phyloP scores from a whole-genome alignment of 2,797 vertebrate species.

The Nannoperca obscura region DNA sequence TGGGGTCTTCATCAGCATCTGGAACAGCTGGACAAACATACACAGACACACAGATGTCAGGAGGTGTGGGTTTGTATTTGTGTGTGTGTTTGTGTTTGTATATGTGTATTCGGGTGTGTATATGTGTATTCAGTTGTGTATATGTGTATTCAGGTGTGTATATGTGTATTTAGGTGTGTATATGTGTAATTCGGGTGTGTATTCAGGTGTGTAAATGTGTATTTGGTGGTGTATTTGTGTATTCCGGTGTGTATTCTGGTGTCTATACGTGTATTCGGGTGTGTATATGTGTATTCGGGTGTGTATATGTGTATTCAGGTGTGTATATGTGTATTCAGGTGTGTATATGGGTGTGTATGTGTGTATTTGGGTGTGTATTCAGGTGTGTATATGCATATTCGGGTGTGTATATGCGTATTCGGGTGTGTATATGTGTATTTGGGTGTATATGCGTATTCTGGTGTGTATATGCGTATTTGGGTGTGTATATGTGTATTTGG shows the following conservation, averaged over 20 bases:
- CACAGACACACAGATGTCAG: conserved; percentile 5
- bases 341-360: not conserved
- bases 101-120: too few relatives aligned
- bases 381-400: not conserved
- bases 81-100: conserved; percentile 72
- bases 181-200: not conserved
- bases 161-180: not conserved
- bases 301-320: too few relatives aligned
- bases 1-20: conserved; percentile 94
- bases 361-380: not conserved
- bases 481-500: not conserved
- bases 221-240: not conserved
- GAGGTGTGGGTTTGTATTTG: conserved; percentile 71
- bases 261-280: conserved; percentile 25
- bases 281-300: conserved; percentile 62
- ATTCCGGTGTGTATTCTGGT: too few relatives aligned
- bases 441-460: too few relatives aligned
- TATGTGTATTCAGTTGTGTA: too few relatives aligned
- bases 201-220: not conserved
- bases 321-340: too few relatives aligned
- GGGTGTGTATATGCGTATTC: not conserved
- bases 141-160: conserved; percentile 72
- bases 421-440: not conserved
- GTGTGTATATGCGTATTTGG: not conserved
- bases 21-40: conserved; percentile 87